Conservation (phyloP, 64 coral and sea anemone species). For the Trachythela sp. region DNA sequence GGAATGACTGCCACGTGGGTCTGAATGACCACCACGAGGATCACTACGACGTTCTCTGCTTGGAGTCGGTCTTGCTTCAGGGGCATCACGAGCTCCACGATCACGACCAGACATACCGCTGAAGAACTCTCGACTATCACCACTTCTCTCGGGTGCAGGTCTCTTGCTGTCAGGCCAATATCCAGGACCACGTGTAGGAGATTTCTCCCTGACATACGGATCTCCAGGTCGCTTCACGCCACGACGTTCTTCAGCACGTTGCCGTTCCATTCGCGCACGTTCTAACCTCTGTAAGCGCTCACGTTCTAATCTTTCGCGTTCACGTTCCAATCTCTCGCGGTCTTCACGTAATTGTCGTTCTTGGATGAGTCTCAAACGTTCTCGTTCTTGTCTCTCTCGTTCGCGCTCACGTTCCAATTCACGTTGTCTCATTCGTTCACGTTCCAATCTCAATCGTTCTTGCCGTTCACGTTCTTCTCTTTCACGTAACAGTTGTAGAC, state of each 20-base stretch:
- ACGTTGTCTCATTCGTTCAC: not conserved
- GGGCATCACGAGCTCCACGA: not conserved
- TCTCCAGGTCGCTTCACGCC: not conserved
- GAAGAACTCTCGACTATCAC: not conserved
- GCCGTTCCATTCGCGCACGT: not conserved
- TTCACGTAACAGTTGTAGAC: not conserved
- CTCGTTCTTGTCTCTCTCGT: conserved; percentile 3
- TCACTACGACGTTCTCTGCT: not conserved
- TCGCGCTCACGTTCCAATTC: conserved; percentile 13
- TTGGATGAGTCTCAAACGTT: not conserved
- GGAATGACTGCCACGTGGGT: not conserved
- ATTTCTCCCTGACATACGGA: not conserved
- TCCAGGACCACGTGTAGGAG: conserved; percentile 10
- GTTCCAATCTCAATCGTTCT: not conserved
- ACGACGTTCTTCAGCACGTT: not conserved
- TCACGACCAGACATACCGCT: not conserved
- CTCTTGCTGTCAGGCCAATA: not conserved
- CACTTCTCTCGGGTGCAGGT: not conserved
- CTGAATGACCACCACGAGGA: not conserved
- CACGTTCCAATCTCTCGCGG: conserved; percentile 20
- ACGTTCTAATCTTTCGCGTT: conserved; percentile 8
- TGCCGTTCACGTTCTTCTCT: conserved; percentile 11
- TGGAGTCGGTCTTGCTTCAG: not conserved
- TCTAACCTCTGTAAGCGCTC: not conserved
- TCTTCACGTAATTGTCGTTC: conserved; percentile 1